A percentile compares a stretch with the other conserved stretches of the same genome.
Conservation (phyloP, 2,797 vertebrate genomes). For the Cirrhinus molitorella region DNA sequence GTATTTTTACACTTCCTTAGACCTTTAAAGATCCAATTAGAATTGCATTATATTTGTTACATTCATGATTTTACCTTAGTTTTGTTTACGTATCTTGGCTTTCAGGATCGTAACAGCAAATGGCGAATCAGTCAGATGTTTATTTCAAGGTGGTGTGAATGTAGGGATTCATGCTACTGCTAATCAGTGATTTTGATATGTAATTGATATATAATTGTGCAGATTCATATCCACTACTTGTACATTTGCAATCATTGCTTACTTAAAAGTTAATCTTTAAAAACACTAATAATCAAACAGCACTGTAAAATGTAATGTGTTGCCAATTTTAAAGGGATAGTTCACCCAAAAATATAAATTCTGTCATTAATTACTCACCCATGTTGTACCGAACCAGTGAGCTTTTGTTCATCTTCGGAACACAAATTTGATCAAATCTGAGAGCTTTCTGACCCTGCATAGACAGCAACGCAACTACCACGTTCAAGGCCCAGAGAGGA, state of each 20-base stretch:
- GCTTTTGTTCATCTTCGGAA: too few species aligned
- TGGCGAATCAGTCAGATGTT: neutral
- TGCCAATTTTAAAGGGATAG: neutral
- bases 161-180: neutral
- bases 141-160: neutral
- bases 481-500: too few species aligned
- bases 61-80: neutral
- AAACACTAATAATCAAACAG: neutral
- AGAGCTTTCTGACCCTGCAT: too few species aligned
- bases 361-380: too few species aligned
- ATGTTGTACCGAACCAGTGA: too few species aligned
- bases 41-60: neutral
- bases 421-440: too few species aligned
- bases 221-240: neutral
- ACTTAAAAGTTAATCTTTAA: neutral
- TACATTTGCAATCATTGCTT: neutral
- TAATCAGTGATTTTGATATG: neutral
- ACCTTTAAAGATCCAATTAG: neutral
- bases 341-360: too few species aligned
- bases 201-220: neutral
- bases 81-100: neutral
- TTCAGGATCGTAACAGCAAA: neutral
- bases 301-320: neutral
- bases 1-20: conserved; percentile 32
- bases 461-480: too few species aligned